Base-by-base conservation (phyloP, 1,140 invertebrate genomes). In the Uloborus diversus region DNA sequence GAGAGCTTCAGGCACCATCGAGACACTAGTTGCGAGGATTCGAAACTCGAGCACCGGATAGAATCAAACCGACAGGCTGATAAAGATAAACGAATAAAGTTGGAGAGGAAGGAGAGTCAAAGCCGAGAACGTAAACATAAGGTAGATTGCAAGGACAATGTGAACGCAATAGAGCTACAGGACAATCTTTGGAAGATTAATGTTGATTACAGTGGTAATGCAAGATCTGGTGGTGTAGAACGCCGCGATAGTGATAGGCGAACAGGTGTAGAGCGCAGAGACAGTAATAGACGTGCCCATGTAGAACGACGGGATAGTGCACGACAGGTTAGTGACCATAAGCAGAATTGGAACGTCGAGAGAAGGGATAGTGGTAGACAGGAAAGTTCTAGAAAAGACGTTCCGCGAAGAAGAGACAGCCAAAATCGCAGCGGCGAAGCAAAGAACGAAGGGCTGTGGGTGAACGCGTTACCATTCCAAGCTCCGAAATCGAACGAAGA, bases 391-490 rank as follows among this genome's bases (percentile, higher is more conserved):
- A 4, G 13, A 14, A 14, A 20, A 20, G 9, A 53, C 13, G 49
- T 14, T 4, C 13, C 23, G 5, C 49, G 23, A 5, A 53, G 49
- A 20, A 53, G 28, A 23, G 30, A 47, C 0, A 49, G 27, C n/a
- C 28, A 13, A 9, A 47, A 37, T 3, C 25, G 13, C 9, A 64
- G 23, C 20, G 28, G n/a, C 30, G 47, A 53, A 5, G 49, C 27
- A 3, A 65, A 66, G 9, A 76, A 27, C 35, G 73, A 76, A 20
- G 73, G 73, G 2, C 61, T 76, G 61, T 76, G 73, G 73, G 73
- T 25, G 20, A 76, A 76, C n/a, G 73, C 73, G 13, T n/a, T 53
- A 1, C 73, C 73, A n/a, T 76, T 65, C 32, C n/a, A 23, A 0
- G 13, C 3, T n/a, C 59, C 5, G n/a, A 7, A 27, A 13, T 2